phyloP scores from a whole-genome alignment of 1,140 invertebrate genomes.

The Zaprionus nigranus region DNA sequence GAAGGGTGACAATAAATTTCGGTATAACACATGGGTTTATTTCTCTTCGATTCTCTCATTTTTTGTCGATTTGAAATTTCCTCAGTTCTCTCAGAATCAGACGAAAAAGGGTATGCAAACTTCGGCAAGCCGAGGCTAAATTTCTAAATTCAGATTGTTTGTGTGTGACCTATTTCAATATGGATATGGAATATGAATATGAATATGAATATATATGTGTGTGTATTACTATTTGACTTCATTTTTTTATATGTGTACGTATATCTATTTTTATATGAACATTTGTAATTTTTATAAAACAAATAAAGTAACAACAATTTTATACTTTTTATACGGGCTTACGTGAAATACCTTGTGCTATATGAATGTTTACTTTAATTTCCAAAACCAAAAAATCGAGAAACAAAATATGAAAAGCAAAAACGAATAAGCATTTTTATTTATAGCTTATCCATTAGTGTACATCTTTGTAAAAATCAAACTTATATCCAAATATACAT shows the following conservation, averaged over 20 bases:
- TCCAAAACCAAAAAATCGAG: slow-evolving; percentile 35
- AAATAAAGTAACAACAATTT: slow-evolving; percentile 60
- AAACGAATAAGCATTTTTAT: slow-evolving; percentile 64
- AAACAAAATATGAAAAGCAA: slow-evolving; percentile 22
- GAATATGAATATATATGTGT: slow-evolving; percentile 27
- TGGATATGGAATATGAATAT: slow-evolving; percentile 5
- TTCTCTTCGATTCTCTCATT: slow-evolving; percentile 3
- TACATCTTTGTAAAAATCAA: slow-evolving; percentile 24
- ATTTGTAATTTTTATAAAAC: slow-evolving; percentile 78
- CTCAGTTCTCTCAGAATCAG: not conserved
- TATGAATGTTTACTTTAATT: slow-evolving; percentile 74
- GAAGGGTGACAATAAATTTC: slow-evolving; percentile 34
- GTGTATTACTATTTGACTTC: slow-evolving; percentile 74
- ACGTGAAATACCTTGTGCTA: slow-evolving; percentile 72
- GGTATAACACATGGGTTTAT: slow-evolving; percentile 10
- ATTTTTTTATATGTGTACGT: slow-evolving; percentile 69
- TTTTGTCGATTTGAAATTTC: slow-evolving; percentile 2
- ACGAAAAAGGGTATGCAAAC: slow-evolving; percentile 30
- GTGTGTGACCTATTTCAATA: slow-evolving; percentile 1
- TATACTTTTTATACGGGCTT: slow-evolving; percentile 81
- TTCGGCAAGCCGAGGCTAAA: slow-evolving; percentile 23
- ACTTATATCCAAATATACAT: slow-evolving; percentile 23
- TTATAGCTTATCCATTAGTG: slow-evolving; percentile 26
- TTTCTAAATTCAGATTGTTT: slow-evolving; percentile 12
- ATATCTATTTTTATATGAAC: slow-evolving; percentile 80